Conservation (phyloP, 2,113 vertebrate species). For the Chamaetylas fuelleborni region DNA sequence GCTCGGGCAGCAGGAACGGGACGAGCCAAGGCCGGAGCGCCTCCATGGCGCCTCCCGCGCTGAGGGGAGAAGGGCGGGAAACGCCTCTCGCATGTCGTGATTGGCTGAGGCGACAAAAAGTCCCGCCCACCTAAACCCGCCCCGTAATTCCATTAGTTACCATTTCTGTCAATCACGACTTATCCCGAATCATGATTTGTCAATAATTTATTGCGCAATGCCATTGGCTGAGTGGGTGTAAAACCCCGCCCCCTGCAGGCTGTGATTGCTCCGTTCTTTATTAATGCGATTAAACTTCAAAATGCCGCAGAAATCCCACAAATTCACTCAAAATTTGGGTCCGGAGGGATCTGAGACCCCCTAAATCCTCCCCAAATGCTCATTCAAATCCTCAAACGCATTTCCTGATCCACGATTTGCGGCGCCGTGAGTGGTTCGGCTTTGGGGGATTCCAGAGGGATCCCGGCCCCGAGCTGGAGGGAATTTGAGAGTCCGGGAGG, state of each 20-base stretch:
- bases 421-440: no score
- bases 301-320: no score
- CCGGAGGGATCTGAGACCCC: no score
- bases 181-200: no score
- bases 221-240: background rate
- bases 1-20: background rate
- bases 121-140: background rate
- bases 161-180: background rate
- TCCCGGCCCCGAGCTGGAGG: background rate
- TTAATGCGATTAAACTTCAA: background rate
- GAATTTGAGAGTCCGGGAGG: background rate
- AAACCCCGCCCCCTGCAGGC: background rate
- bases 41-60: background rate
- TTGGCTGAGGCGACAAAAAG: background rate
- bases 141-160: fast-evolving
- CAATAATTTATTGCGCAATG: background rate
- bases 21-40: background rate
- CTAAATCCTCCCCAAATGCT: no score
- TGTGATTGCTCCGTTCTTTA: background rate
- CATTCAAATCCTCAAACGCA: no score
- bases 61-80: background rate
- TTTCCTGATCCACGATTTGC: no score
- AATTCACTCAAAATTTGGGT: background rate
- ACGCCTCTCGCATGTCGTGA: background rate
- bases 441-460: background rate